Percentiles rank a stretch among this genome's conserved stretches.
These are phyloP conservation scores for Galerucella calmariensis DNA, from an alignment of 2,888 invertebrate species.

Conservation along the genomic window DNA sequence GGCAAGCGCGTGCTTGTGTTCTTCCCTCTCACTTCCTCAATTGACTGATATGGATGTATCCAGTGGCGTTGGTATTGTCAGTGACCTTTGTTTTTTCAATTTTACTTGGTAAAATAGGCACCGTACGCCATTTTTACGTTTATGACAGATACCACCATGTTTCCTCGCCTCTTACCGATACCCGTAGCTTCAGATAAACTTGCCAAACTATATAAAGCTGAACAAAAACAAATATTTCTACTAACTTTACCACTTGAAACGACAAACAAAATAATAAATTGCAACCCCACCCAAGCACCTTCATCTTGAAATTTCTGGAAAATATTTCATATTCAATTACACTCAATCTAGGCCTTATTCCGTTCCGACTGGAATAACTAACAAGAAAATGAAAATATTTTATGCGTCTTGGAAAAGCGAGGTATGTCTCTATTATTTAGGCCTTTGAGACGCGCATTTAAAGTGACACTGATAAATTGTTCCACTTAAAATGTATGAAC, in stretches of 20 bases:
- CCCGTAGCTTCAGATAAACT: too few relatives aligned
- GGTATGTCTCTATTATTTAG: conserved; percentile 39
- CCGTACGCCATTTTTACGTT: too few relatives aligned
- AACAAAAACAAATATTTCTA: not conserved
- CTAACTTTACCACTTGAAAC: not conserved
- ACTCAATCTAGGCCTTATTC: conserved; percentile 23
- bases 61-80: too few relatives aligned
- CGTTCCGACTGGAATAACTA: conserved; percentile 27
- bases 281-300: not conserved
- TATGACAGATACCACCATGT: too few relatives aligned
- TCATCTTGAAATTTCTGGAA: conserved; percentile 16
- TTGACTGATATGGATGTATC: too few relatives aligned
- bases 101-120: too few relatives aligned
- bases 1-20: too few relatives aligned
- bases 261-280: conserved; percentile 25
- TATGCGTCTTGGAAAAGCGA: conserved; percentile 29
- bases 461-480: conserved; percentile 36
- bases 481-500: conserved; percentile 32
- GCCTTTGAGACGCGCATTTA: conserved; percentile 33
- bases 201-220: not conserved
- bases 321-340: conserved; percentile 37
- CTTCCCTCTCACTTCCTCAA: too few relatives aligned
- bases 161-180: too few relatives aligned
- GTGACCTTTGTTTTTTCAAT: too few relatives aligned
- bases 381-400: conserved; percentile 40